phyloP scores from a whole-genome alignment of 1,140 invertebrate genomes.

The Drosophila ambigua region DNA sequence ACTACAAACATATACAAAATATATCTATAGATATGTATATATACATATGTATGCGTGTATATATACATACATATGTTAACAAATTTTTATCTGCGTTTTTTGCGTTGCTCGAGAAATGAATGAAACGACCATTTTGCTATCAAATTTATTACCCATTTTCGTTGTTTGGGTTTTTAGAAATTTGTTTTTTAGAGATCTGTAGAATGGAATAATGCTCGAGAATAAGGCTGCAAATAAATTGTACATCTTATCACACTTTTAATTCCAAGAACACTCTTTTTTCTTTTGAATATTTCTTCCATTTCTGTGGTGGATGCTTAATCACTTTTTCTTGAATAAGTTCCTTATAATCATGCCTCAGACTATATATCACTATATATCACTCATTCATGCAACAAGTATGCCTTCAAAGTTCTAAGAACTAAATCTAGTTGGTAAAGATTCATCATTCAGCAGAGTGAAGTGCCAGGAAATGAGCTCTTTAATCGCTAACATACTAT shows the following conservation, averaged over 20 bases:
- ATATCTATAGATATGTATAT: constrained; percentile 8
- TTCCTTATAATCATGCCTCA: too few relatives aligned
- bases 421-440: constrained; percentile 3
- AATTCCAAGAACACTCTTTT: too few relatives aligned
- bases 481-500: too few relatives aligned
- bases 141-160: constrained; percentile 68
- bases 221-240: too few relatives aligned
- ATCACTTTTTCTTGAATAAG: too few relatives aligned
- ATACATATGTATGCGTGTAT: background rate
- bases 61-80: constrained; percentile 26
- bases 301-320: too few relatives aligned
- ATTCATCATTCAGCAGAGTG: background rate
- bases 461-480: background rate
- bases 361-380: background rate
- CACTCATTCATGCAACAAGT: background rate
- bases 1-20: constrained; percentile 24
- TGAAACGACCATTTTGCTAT: constrained; percentile 70
- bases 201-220: too few relatives aligned
- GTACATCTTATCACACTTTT: too few relatives aligned
- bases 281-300: too few relatives aligned
- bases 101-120: constrained; percentile 51
- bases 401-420: constrained; percentile 1
- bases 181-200: constrained; percentile 27
- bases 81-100: constrained; percentile 65
- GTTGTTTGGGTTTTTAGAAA: constrained; percentile 17